Conservation (phyloP, 2,113 vertebrate genomes). For the Dunckerocampus dactyliophorus region DNA sequence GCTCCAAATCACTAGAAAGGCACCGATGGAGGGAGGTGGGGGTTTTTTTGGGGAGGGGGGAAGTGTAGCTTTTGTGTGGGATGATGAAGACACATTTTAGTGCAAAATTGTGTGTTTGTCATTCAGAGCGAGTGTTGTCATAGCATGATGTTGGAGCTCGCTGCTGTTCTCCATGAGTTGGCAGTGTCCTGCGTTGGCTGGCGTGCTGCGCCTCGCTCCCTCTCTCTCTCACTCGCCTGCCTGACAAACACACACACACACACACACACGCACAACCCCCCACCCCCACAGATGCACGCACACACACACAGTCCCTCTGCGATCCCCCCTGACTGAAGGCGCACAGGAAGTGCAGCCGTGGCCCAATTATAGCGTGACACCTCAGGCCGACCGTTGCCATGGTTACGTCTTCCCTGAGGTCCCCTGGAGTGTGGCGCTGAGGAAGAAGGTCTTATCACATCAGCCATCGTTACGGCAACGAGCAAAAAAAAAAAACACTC, state of each 20-base stretch:
- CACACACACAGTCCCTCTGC: conserved; percentile 57
- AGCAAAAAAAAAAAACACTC: conserved; percentile 50
- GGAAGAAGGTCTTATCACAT: conserved; percentile 76
- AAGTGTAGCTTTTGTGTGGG: conserved; percentile 60
- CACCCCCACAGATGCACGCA: conserved; percentile 42
- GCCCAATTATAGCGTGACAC: conserved; percentile 77
- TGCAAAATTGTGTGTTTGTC: conserved; percentile 60
- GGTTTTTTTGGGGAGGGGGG: conserved; percentile 1
- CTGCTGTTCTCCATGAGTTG: conserved; percentile 72
- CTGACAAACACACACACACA: conserved; percentile 52
- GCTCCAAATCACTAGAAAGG: conserved; percentile 72
- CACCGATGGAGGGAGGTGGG: conserved; percentile 36
- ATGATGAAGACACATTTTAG: conserved; percentile 60
- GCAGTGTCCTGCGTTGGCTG: conserved; percentile 70
- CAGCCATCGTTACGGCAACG: conserved; percentile 75
- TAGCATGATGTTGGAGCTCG: conserved; percentile 65
- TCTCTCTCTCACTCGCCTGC: conserved; percentile 42
- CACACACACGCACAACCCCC: conserved; percentile 26
- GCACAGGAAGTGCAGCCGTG: conserved; percentile 76
- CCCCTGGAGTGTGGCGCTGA: conserved; percentile 73
- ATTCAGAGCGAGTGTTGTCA: conserved; percentile 56
- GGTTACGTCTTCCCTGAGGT: conserved; percentile 74
- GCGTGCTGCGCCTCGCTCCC: conserved; percentile 61
- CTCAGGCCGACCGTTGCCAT: conserved; percentile 74
- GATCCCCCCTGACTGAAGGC: conserved; percentile 74